These are phyloP conservation scores for Saccostrea cuccullata DNA, from an alignment of 1,140 invertebrate species.

Conservation along the genomic window DNA sequence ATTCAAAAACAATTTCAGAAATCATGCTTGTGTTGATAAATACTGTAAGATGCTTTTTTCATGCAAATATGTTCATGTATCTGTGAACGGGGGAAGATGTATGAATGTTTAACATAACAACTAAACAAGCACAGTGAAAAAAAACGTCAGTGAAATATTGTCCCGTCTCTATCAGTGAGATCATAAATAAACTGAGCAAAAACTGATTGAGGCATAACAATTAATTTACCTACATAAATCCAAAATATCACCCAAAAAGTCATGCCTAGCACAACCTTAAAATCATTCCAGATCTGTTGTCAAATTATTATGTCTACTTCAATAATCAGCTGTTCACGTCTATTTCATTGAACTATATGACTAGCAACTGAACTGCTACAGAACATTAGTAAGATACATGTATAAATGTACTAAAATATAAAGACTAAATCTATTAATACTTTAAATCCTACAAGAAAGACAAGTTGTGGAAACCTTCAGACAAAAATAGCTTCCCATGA, in stretches of 20 bases:
- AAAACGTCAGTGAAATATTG: not conserved
- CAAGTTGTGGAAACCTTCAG: not conserved
- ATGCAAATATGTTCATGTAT: not conserved
- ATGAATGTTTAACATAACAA: constrained; percentile 12
- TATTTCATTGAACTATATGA: constrained; percentile 7
- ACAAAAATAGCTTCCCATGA: not conserved
- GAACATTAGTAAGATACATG: not conserved
- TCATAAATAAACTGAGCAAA: constrained; percentile 23
- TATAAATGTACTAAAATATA: constrained; percentile 37
- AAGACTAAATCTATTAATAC: constrained; percentile 10
- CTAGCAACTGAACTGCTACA: constrained; percentile 33
- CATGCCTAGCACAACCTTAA: not conserved
- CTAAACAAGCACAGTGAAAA: not conserved
- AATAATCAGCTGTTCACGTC: constrained; percentile 13
- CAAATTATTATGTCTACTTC: constrained; percentile 17
- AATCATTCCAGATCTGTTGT: constrained; percentile 29
- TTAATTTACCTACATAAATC: not conserved
- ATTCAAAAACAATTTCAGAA: too few relatives aligned
- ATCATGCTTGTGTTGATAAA: not conserved
- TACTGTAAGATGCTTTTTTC: not conserved
- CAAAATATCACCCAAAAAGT: not conserved
- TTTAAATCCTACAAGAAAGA: constrained; percentile 26
- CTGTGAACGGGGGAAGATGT: not conserved
- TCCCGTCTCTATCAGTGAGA: constrained; percentile 3
- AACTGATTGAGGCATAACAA: not conserved